A percentile compares a stretch with the other conserved stretches of the same genome.
Evolutionary conservation across 2,113 vertebrate species (phyloP).

Genomic region (Hystrix brachyura): DNA sequence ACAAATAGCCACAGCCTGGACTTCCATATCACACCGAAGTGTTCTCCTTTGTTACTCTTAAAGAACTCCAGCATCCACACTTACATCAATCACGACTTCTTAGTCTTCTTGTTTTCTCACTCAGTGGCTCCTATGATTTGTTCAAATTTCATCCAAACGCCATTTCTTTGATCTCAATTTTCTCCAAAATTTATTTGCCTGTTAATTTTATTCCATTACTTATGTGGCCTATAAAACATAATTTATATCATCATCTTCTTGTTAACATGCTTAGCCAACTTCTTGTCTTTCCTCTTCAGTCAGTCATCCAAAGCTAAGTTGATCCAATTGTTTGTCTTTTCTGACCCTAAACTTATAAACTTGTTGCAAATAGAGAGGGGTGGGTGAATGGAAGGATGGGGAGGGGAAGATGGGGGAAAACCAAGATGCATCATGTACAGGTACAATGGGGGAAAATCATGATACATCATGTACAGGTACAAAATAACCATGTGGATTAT

Average conservation of each 20-base stretch:
- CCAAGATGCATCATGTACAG: too few relatives aligned
- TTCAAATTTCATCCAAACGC: slow-evolving; percentile 6
- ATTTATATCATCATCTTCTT: background rate
- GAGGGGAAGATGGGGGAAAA: too few relatives aligned
- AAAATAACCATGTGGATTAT: too few relatives aligned
- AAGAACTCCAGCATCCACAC: background rate
- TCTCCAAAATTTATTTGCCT: slow-evolving; percentile 9
- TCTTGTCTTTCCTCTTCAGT: background rate
- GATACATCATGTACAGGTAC: too few relatives aligned
- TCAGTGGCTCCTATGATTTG: background rate
- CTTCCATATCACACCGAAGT: background rate
- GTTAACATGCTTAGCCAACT: background rate
- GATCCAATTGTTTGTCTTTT: background rate
- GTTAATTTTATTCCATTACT: background rate
- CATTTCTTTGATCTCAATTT: background rate
- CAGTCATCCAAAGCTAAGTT: background rate
- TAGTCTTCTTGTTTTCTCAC: background rate
- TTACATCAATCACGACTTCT: background rate
- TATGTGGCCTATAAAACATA: background rate
- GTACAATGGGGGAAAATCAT: too few relatives aligned
- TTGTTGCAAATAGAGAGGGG: too few relatives aligned
- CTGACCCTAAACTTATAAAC: background rate
- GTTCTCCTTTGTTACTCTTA: background rate
- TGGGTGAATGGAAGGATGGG: too few relatives aligned
- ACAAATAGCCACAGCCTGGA: background rate